Conservation (phyloP, 2,797 vertebrate genomes). For the Cuculus canorus region DNA sequence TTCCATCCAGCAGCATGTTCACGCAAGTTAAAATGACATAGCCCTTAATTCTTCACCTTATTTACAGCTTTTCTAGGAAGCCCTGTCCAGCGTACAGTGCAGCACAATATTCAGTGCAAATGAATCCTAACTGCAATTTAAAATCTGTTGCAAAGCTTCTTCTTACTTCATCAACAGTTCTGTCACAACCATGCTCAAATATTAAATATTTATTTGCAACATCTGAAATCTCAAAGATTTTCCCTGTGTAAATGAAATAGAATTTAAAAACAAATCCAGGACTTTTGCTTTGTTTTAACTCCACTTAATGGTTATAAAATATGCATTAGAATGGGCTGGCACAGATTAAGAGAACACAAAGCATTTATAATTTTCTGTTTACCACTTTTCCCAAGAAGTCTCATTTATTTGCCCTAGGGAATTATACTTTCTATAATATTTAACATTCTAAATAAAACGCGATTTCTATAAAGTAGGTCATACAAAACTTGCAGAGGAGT, state of each 20-base stretch:
- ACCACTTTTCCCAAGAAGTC: constrained; percentile 60
- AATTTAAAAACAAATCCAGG: not conserved
- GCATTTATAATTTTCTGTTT: constrained; percentile 61
- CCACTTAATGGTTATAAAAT: constrained; percentile 55
- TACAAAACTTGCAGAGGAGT: constrained; percentile 54
- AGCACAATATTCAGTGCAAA: not conserved
- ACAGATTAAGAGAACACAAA: constrained; percentile 56
- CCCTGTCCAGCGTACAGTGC: not conserved
- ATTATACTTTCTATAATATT: constrained; percentile 56
- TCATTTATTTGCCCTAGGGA: constrained; percentile 51
- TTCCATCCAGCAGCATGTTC: constrained; percentile 31
- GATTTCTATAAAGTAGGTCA: constrained; percentile 64
- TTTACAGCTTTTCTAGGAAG: not conserved
- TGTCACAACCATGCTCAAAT: not conserved
- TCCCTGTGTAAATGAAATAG: constrained; percentile 23
- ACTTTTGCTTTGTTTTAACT: constrained; percentile 46
- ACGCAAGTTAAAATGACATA: constrained; percentile 1
- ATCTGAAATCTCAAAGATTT: constrained; percentile 31
- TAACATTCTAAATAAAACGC: constrained; percentile 54
- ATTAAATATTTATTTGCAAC: constrained; percentile 16
- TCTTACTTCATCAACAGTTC: not conserved
- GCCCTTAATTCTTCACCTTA: constrained; percentile 22
- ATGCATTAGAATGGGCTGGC: constrained; percentile 58
- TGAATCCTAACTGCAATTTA: not conserved
- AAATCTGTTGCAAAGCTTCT: not conserved